Evolutionary conservation across 2,888 invertebrate species (phyloP).

Genomic region (Megaustenia siamemsis): DNA sequence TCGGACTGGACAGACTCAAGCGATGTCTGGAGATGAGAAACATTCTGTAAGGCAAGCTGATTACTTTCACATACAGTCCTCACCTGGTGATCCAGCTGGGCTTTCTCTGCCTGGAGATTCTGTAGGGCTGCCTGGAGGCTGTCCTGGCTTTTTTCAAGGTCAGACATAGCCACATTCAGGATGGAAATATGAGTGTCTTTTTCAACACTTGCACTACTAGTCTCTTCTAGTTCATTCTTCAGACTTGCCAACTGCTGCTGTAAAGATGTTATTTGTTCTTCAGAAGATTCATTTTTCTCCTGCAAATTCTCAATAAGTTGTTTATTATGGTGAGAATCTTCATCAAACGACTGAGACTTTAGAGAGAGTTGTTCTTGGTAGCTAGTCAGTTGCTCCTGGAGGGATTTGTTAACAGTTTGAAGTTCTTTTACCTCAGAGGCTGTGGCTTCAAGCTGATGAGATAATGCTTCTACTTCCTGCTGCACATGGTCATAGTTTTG

Average conservation of each 20-base stretch:
- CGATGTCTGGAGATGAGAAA: slow-evolving; percentile 54
- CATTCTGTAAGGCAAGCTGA: slow-evolving; percentile 61
- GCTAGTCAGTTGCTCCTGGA: slow-evolving; percentile 14
- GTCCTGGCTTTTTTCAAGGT: slow-evolving; percentile 43
- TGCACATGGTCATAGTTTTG: slow-evolving; percentile 48
- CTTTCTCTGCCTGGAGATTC: slow-evolving; percentile 58
- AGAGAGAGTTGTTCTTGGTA: slow-evolving; percentile 22
- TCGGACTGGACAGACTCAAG: slow-evolving; percentile 55
- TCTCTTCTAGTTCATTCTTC: slow-evolving; percentile 41
- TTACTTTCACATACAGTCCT: slow-evolving; percentile 62
- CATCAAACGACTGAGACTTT: slow-evolving; percentile 42
- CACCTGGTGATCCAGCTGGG: slow-evolving; percentile 59
- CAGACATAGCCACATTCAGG: slow-evolving; percentile 50
- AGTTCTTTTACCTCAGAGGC: slow-evolving; percentile 11
- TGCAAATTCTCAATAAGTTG: slow-evolving; percentile 43
- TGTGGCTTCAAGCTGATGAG: slow-evolving; percentile 30
- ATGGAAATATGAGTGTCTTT: slow-evolving; percentile 30
- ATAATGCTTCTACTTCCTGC: slow-evolving; percentile 22
- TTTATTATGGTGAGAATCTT: slow-evolving; percentile 35
- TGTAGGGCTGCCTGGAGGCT: slow-evolving; percentile 45
- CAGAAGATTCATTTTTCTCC: slow-evolving; percentile 44
- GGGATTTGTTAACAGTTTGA: slow-evolving; percentile 34
- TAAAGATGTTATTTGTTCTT: slow-evolving; percentile 52
- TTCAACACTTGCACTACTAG: slow-evolving; percentile 23
- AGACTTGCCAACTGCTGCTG: slow-evolving; percentile 48